phyloP scores from a whole-genome alignment of 2,113 vertebrate species.

The Struthio camelus region DNA sequence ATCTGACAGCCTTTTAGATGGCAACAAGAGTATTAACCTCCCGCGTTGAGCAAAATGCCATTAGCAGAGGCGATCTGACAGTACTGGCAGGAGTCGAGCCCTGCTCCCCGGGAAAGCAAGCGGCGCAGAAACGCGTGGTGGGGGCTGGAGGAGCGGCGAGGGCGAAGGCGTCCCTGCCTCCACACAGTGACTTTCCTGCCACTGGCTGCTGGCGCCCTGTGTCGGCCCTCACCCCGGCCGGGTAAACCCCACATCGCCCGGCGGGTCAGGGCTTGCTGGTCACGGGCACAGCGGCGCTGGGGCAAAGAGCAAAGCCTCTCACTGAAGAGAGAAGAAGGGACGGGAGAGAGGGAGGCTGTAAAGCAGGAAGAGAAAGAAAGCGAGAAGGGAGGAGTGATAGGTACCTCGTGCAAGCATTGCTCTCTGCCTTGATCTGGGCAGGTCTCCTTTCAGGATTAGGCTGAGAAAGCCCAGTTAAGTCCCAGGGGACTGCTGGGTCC shows the following conservation, averaged over 20 bases:
- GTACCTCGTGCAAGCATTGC: neutral
- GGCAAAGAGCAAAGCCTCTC: neutral
- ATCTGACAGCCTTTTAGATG: neutral
- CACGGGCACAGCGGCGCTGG: neutral
- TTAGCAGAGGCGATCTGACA: too few species aligned
- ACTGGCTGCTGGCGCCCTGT: neutral
- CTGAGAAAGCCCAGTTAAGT: too few species aligned
- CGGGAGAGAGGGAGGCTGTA: neutral
- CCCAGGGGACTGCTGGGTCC: too few species aligned
- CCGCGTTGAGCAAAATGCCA: rapidly evolving
- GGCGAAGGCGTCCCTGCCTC: too few species aligned
- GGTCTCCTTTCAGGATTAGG: too few species aligned
- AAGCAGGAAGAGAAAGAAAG: neutral
- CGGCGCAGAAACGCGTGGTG: neutral
- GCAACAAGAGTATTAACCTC: neutral
- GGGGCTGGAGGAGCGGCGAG: neutral
- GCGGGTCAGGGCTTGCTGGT: rapidly evolving
- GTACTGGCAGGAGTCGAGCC: neutral
- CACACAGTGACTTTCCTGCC: neutral
- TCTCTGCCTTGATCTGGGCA: too few species aligned
- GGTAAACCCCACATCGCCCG: neutral
- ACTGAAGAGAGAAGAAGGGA: neutral
- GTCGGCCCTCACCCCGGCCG: neutral
- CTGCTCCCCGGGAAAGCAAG: neutral
- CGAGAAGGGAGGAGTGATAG: neutral